Conservation (phyloP, 2,113 vertebrate genomes). For the Trachemys scripta region DNA sequence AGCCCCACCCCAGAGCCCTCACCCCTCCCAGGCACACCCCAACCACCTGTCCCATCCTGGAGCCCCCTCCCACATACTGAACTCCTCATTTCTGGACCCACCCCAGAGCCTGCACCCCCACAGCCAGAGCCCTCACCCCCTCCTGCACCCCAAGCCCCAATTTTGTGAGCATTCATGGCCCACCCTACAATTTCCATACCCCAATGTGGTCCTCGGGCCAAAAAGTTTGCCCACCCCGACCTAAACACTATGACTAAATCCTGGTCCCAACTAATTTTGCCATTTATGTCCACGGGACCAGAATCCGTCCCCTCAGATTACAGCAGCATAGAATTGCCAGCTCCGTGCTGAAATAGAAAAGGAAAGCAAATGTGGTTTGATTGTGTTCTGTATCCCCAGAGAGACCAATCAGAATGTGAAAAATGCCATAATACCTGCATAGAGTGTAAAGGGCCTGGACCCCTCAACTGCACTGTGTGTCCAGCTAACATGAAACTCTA, state of each 20-base stretch:
- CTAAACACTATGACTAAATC: not conserved
- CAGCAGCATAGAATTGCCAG: not conserved
- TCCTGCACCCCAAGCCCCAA: no score
- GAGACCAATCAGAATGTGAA: conserved; percentile 76
- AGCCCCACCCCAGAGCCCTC: no score
- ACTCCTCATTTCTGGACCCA: no score
- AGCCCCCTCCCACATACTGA: no score
- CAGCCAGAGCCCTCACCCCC: no score
- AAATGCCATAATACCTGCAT: conserved; percentile 86
- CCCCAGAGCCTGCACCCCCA: no score
- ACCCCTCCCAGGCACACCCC: no score
- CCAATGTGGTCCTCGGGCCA: no score
- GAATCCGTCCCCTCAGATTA: not conserved
- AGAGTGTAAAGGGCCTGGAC: conserved; percentile 88
- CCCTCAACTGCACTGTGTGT: conserved; percentile 87
- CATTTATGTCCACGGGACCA: not conserved
- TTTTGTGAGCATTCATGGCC: no score
- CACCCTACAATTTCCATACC: no score
- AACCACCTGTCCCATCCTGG: no score
- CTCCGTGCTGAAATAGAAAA: not conserved
- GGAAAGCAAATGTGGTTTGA: not conserved
- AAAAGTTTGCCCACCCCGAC: not conserved
- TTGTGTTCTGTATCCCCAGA: conserved; percentile 58
- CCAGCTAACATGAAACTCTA: conserved; percentile 79
- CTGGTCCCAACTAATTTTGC: not conserved